These are phyloP conservation scores for Heliornis fulica DNA, from an alignment of 2,113 vertebrate genomes.

Conservation along the genomic window DNA sequence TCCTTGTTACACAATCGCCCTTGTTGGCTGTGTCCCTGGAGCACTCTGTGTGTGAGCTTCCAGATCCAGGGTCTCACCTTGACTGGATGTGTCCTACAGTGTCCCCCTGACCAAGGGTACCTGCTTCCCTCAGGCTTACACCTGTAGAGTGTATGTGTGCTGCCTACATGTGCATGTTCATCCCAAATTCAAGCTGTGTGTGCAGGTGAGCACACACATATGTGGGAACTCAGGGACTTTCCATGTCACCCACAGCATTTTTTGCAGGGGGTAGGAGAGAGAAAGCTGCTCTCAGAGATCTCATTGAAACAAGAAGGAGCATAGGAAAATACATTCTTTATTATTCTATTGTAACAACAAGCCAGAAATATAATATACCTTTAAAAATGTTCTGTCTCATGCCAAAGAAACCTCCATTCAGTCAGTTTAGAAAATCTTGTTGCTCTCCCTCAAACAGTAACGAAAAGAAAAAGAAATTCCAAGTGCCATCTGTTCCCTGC, in stretches of 20 bases:
- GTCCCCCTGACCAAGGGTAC: not conserved
- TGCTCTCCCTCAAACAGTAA: constrained; percentile 43
- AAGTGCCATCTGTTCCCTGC: constrained; percentile 5
- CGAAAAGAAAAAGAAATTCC: constrained; percentile 53
- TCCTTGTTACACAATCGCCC: constrained; percentile 60
- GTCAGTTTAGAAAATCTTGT: constrained; percentile 65
- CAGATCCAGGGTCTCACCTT: constrained; percentile 34
- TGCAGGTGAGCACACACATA: not conserved
- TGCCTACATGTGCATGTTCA: not conserved
- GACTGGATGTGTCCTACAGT: not conserved
- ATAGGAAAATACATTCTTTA: constrained; percentile 86
- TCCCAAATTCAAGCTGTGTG: not conserved
- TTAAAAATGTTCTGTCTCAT: constrained; percentile 77
- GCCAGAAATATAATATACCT: constrained; percentile 84
- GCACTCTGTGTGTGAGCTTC: not conserved
- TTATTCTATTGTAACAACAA: constrained; percentile 84
- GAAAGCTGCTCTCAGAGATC: not conserved
- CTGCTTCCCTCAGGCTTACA: not conserved
- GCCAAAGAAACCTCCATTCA: constrained; percentile 68
- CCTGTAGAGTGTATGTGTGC: accelerated
- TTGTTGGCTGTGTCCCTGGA: constrained; percentile 16
- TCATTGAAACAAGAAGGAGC: constrained; percentile 56
- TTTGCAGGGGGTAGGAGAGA: not conserved
- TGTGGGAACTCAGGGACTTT: not conserved
- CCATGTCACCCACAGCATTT: not conserved